These are phyloP conservation scores for Trichomycterus rosablanca DNA, from an alignment of 2,113 vertebrate species.

Conservation along the genomic window DNA sequence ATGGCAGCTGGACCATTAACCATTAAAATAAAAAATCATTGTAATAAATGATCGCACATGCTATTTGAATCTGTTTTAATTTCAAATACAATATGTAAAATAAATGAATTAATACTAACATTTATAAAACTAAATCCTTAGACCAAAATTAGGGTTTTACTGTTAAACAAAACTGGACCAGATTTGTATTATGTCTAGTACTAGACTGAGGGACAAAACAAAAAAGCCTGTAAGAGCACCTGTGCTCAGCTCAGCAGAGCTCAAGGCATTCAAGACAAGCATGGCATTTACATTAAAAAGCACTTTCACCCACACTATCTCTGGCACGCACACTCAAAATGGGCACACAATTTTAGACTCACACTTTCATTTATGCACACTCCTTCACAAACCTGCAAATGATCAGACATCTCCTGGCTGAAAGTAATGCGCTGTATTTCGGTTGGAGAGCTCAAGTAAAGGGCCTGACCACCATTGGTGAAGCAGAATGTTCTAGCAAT, in stretches of 20 bases:
- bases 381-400: slow-evolving; percentile 78
- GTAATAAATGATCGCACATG: no score
- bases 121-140: no score
- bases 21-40: no score
- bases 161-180: no score
- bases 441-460: slow-evolving; percentile 94
- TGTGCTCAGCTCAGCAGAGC: slow-evolving; percentile 40
- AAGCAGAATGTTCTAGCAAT: slow-evolving; percentile 97
- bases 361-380: background rate
- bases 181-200: no score
- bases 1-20: no score
- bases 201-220: no score
- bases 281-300: slow-evolving; percentile 51
- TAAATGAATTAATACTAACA: no score
- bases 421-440: slow-evolving; percentile 96
- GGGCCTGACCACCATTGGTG: slow-evolving; percentile 88
- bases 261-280: slow-evolving; percentile 49
- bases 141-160: no score
- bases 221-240: slow-evolving; percentile 34
- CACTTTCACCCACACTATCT: background rate
- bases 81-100: no score
- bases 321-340: slow-evolving; percentile 5
- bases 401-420: slow-evolving; percentile 97
- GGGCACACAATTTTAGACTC: slow-evolving; percentile 8
- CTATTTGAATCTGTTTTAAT: no score